phyloP scores from a whole-genome alignment of 2,888 invertebrate genomes.

The Lumbricus terrestris region DNA sequence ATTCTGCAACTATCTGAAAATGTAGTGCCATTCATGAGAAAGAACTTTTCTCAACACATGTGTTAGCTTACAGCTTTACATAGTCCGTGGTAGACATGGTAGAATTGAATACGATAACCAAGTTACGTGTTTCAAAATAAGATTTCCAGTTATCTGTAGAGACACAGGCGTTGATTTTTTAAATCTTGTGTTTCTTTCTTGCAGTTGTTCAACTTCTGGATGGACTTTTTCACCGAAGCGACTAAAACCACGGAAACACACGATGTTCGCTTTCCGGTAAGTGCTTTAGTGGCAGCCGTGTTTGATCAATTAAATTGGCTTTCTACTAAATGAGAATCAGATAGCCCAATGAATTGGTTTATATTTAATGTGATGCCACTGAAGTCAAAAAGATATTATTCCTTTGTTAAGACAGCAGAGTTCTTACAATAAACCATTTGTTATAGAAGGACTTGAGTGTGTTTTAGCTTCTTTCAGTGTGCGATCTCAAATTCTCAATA shows the following conservation, averaged over 20 bases:
- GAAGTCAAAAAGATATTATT: background rate
- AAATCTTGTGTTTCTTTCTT: conserved; percentile 30
- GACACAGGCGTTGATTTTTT: background rate
- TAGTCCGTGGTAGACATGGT: too few species aligned
- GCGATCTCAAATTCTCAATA: too few species aligned
- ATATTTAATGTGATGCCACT: background rate
- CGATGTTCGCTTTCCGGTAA: conserved; percentile 84
- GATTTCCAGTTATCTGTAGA: background rate
- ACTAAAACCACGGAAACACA: conserved; percentile 79
- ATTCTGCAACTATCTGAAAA: background rate
- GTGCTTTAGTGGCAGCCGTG: conserved; percentile 46
- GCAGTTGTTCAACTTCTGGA: conserved; percentile 92
- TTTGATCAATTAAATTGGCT: background rate
- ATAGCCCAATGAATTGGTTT: background rate
- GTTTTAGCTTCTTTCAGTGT: too few species aligned
- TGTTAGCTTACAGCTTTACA: too few species aligned
- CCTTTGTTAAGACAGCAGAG: too few species aligned
- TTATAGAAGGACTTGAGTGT: too few species aligned
- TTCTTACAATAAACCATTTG: too few species aligned
- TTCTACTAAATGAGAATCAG: background rate
- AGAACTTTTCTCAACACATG: background rate
- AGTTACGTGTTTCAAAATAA: background rate
- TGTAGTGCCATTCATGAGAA: background rate
- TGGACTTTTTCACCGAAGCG: conserved; percentile 95
- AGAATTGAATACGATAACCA: too few species aligned